Percentiles rank a stretch among this genome's conserved stretches.
Evolutionary conservation across 2,113 vertebrate species (phyloP).

Genomic region (Peromyscus leucopus): DNA sequence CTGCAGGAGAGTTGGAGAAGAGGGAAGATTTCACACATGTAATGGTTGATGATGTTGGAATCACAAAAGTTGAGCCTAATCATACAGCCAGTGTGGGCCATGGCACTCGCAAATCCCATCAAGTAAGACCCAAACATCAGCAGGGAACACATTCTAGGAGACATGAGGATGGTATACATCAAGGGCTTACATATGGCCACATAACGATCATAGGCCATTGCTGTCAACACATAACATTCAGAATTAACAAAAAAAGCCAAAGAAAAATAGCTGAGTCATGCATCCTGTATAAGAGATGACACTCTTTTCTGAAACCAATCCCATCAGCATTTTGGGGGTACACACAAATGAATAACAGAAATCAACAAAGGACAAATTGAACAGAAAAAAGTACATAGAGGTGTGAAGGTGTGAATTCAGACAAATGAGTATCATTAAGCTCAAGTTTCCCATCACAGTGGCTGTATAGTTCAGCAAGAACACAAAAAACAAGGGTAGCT

Average conservation of each 20-base stretch:
- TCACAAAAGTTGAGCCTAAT: slow-evolving; percentile 63
- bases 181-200: slow-evolving; percentile 69
- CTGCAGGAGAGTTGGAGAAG: slow-evolving; percentile 76
- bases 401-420: slow-evolving; percentile 53
- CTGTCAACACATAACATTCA: slow-evolving; percentile 66
- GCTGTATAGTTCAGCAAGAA: slow-evolving; percentile 14
- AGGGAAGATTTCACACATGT: slow-evolving; percentile 78
- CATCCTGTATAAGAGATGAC: slow-evolving; percentile 50
- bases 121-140: neutral
- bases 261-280: slow-evolving; percentile 67
- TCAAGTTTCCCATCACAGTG: slow-evolving; percentile 44
- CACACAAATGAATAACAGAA: slow-evolving; percentile 56
- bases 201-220: slow-evolving; percentile 61
- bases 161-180: neutral
- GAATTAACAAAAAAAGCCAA: slow-evolving; percentile 64
- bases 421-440: slow-evolving; percentile 52
- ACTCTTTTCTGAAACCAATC: slow-evolving; percentile 10
- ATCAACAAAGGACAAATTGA: slow-evolving; percentile 60
- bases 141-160: slow-evolving; percentile 20
- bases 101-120: slow-evolving; percentile 29
- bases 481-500: slow-evolving; percentile 26
- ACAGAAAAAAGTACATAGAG: slow-evolving; percentile 58
- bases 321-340: slow-evolving; percentile 49
- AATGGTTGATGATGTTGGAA: slow-evolving; percentile 55
- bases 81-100: neutral